Conservation (phyloP, 2,888 invertebrate genomes). For the Dioctria linearis region DNA sequence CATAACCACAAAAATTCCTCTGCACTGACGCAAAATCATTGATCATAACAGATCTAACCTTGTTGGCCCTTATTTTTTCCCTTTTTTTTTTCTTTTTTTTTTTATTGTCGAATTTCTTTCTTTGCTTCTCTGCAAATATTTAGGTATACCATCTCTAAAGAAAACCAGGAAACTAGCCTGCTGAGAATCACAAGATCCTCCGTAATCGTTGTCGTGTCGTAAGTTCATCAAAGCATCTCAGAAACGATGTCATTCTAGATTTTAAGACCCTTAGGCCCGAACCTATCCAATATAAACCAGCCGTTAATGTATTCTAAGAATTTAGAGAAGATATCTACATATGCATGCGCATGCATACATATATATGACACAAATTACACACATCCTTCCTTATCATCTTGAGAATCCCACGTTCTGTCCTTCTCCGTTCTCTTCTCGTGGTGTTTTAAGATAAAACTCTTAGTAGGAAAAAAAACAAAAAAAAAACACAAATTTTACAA, state of each 20-base stretch:
- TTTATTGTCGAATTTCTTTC: constrained; percentile 30
- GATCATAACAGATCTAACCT: constrained; percentile 16
- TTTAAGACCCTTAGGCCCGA: neutral
- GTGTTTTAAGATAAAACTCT: neutral
- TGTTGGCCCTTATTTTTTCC: neutral
- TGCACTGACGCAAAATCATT: constrained; percentile 30
- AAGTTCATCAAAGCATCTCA: constrained; percentile 7
- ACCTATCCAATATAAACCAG: constrained; percentile 34
- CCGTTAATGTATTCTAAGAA: constrained; percentile 25
- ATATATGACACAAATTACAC: too few species aligned
- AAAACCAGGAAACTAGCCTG: constrained; percentile 24
- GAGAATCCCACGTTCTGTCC: neutral
- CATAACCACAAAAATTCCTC: constrained; percentile 43
- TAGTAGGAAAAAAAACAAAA: neutral
- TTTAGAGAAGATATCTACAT: neutral
- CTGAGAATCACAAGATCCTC: constrained; percentile 9
- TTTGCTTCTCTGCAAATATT: neutral
- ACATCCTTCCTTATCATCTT: neutral
- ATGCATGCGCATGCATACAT: neutral
- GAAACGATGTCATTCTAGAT: neutral
- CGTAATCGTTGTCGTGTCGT: neutral
- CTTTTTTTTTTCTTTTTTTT: constrained; percentile 1
- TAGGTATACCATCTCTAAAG: neutral
- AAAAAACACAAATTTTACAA: constrained; percentile 26
- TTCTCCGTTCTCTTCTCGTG: neutral